These are phyloP conservation scores for Corbicula japonica DNA, from an alignment of 2,888 invertebrate species.

Conservation along the genomic window DNA sequence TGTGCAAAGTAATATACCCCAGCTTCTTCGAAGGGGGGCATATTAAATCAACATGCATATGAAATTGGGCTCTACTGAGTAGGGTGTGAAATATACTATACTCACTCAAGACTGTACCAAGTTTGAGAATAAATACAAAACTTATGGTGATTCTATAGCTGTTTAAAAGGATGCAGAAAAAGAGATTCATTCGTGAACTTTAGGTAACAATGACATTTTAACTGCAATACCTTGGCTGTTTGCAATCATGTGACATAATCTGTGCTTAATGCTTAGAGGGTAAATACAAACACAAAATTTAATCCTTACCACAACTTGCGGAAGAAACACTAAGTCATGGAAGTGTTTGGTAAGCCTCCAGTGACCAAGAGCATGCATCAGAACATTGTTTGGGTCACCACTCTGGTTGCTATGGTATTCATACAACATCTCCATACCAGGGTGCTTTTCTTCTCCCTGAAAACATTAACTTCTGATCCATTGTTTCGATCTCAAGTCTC, in stretches of 20 bases:
- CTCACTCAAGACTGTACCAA: too few species aligned
- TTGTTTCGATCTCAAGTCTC: neutral
- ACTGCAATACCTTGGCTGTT: neutral
- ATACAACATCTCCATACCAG: conserved; percentile 81
- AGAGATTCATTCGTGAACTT: too few species aligned
- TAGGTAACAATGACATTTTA: too few species aligned
- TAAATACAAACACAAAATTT: conserved; percentile 31
- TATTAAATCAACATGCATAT: too few species aligned
- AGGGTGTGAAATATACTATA: too few species aligned
- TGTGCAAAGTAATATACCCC: too few species aligned
- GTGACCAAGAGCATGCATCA: conserved; percentile 83
- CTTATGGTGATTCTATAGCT: too few species aligned
- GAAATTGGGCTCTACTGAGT: too few species aligned
- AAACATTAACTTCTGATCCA: neutral
- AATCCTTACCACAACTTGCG: conserved; percentile 77
- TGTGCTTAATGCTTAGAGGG: neutral
- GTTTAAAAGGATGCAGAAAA: too few species aligned
- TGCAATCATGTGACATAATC: neutral
- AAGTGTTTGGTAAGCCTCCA: conserved; percentile 83
- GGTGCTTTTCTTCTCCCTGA: conserved; percentile 75
- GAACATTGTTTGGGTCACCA: conserved; percentile 81
- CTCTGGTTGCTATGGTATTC: conserved; percentile 85
- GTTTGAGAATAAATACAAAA: too few species aligned
- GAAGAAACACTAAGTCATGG: conserved; percentile 82
- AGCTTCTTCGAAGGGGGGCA: too few species aligned